Conservation (phyloP, 2,113 vertebrate species). For the Erythrocercus mccallii region DNA sequence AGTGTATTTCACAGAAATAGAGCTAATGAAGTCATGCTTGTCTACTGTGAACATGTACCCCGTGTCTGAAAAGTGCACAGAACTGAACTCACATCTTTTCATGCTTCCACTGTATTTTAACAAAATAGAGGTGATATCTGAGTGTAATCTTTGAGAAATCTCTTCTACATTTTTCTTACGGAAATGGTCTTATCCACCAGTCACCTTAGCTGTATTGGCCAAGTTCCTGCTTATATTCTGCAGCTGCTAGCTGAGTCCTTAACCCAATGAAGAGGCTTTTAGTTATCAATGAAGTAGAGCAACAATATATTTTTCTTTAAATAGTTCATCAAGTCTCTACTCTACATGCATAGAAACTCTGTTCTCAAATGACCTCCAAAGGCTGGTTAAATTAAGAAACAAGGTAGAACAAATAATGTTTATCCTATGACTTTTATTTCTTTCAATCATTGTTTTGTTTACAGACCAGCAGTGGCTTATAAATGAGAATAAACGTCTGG, state of each 20-base stretch:
- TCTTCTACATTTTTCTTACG: not conserved
- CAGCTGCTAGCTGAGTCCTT: not conserved
- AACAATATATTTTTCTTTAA: not conserved
- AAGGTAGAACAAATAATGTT: not conserved
- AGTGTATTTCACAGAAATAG: not conserved
- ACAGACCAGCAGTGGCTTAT: slow-evolving; percentile 87
- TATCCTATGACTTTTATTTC: not conserved
- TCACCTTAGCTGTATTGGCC: not conserved
- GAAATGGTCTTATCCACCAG: not conserved
- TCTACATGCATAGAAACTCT: not conserved
- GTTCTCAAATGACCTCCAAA: not conserved
- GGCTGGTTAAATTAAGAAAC: not conserved
- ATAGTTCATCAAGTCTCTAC: not conserved
- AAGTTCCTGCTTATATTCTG: not conserved
- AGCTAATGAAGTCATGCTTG: not conserved
- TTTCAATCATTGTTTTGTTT: slow-evolving; percentile 44
- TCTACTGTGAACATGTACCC: not conserved
- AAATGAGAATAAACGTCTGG: slow-evolving; percentile 77
- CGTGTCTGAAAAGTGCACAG: not conserved
- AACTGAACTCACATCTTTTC: not conserved
- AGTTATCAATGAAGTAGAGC: not conserved
- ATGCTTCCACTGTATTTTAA: not conserved
- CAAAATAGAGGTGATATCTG: not conserved
- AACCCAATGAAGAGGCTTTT: not conserved
- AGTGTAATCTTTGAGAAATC: not conserved